Evolutionary conservation across 2,888 invertebrate genomes (phyloP), one percentile per base, ranked within the genome.

Genomic region (Listrodromus nycthemerus): DNA sequence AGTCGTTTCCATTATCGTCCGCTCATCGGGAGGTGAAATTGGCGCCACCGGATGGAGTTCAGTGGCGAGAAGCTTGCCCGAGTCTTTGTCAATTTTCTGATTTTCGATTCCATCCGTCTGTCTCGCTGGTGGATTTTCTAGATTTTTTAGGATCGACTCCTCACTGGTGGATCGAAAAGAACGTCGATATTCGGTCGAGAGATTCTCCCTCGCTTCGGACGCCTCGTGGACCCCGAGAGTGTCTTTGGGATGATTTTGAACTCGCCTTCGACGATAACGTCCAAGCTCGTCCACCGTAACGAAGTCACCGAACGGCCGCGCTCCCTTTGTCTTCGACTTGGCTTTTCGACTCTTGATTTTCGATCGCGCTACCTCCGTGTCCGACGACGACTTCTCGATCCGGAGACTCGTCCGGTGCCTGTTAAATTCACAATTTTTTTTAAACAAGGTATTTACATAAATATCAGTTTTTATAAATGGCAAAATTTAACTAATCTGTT

Each of bases 241-340:
- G 85, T 93, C 92, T 85, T 89, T 90, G 16, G 92, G 91, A 63
- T 88, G 92, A 91, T 93, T 93, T 83, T 93, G 92, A 30, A 94
- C 92, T 79, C 93, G 93, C 87, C 94, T 93, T 73, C 94, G 93
- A 45, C 95, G 93, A 88, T 94, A 95, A 78, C 93, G 93, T 65
- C 93, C 93, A 69, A 95, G 90, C 86, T 95, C 94, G 88, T 95
- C 95, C 61, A 95, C 95, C n/a, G 94, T 94, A 66, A 94, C 89
- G 30, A 94, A 94, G 41, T 94, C 94, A 83, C 94, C 93, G 85
- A 94, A 93, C 13, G 91, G 90, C 91, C 93, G 93, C 92, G 88
- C 89, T 50, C 91, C 89, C 80, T 88, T 89, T 30, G 66, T 86
- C 52, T 87, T 76, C 13, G 82, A 69, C 58, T 84, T 85, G 21